Base-by-base conservation (phyloP, 2,888 invertebrate genomes). In the Malthinus seriepunctatus region DNA sequence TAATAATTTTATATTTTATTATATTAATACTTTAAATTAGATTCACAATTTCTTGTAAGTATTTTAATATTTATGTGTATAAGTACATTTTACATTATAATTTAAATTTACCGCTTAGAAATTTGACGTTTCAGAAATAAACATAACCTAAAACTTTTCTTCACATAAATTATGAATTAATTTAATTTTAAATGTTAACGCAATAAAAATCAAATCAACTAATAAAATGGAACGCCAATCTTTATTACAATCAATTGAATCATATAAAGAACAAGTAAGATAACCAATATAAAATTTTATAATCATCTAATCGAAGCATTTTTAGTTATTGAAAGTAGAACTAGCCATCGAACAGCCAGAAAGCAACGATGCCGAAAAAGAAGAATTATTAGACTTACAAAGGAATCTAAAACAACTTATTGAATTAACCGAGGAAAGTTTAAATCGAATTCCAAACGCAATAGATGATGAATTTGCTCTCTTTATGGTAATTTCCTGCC, bases 361-460 rank as follows among this genome's bases (percentile, higher is more conserved):
- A 10, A 77, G n/a, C 15, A 9, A 81, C 59, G 80, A 79, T 12
- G 76, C 79, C 1, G 83, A 85, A 63, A 82, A 81, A 37, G 80
- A 83, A 45, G 85, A 87, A 31, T 77, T 90, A 14, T 62, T 82
- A 47, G 81, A 84, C 42, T 77, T 91, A 8, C 82, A 85, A 69
- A 81, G 82, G 14, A 88, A 90, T 71, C 80, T 91, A 38, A 77
- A 83, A 64, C 87, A 90, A 73, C 80, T 91, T 1, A 84, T 91
- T 50, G 80, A 82, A n/a, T 77, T 91, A 35, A 90, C 90, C 0
- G 80, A 82, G 70, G 87, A 88, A 72, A 85, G 83, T 66, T 71
- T 86, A 52, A 77, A 80, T 56, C 48, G 63, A 51, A 56, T 34
- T 42, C 33, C 11, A 7, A 74, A 79, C 69, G 68, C 73, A 3